Evolutionary conservation across 1,140 invertebrate genomes (phyloP).

Genomic region (Rhagoletis zephyria): DNA sequence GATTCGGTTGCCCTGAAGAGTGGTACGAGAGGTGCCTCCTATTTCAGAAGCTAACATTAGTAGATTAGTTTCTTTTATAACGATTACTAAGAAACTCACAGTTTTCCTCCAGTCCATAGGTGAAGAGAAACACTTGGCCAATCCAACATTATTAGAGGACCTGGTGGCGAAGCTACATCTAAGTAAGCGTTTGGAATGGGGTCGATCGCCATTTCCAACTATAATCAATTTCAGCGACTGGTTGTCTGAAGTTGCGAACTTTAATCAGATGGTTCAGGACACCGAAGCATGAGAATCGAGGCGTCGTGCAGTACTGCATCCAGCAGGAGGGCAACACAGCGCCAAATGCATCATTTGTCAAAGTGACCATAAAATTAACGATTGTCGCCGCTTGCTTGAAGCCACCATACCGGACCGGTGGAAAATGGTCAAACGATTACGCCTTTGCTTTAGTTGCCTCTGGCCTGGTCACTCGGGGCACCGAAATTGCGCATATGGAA

Average conservation of each 20-base stretch:
- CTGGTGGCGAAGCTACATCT: background rate
- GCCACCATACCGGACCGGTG: too few relatives aligned
- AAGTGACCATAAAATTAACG: too few relatives aligned
- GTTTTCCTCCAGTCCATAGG: too few relatives aligned
- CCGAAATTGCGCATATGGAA: too few relatives aligned
- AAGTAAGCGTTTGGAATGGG: conserved; percentile 53
- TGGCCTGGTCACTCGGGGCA: background rate
- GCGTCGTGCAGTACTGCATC: background rate
- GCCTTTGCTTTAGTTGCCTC: background rate
- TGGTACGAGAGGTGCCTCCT: conserved; percentile 31
- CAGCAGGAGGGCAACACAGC: background rate
- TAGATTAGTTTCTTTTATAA: background rate
- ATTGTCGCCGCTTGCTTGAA: too few relatives aligned
- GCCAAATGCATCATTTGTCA: background rate
- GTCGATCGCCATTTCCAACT: conserved; percentile 11
- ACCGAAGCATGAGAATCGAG: background rate
- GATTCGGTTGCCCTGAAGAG: conserved; percentile 53
- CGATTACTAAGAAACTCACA: conserved; percentile 12
- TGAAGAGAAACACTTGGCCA: too few relatives aligned
- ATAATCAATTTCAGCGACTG: conserved; percentile 42
- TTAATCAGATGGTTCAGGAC: conserved; percentile 32
- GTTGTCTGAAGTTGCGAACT: conserved; percentile 1
- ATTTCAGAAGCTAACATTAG: conserved; percentile 53
- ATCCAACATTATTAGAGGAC: too few relatives aligned
- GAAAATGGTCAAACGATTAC: too few relatives aligned